A percentile compares a stretch with the other conserved stretches of the same genome.
These are phyloP conservation scores for Oceanodroma leucorhoa DNA, from an alignment of 2,797 vertebrate species.

Conservation along the genomic window DNA sequence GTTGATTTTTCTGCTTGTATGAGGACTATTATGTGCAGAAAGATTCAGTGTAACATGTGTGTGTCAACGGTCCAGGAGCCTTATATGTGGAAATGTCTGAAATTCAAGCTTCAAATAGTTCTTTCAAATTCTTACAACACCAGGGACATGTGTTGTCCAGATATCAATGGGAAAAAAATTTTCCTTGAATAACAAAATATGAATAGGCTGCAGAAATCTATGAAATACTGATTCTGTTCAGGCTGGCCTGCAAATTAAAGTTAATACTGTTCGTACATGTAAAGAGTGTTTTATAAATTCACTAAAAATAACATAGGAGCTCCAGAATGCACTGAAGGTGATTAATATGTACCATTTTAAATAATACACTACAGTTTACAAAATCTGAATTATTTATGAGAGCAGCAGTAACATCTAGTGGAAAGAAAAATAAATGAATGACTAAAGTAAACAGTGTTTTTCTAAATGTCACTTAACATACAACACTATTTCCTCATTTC, in stretches of 20 bases:
- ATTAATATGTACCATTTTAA: constrained; percentile 12
- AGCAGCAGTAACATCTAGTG: not conserved
- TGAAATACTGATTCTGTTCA: not conserved
- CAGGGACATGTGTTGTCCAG: not conserved
- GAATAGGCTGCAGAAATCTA: not conserved
- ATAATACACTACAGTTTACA: not conserved
- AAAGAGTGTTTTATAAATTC: not conserved
- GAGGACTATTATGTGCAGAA: not conserved
- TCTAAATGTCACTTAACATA: not conserved
- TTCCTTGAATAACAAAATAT: not conserved
- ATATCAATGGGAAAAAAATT: not conserved
- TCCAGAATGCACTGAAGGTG: not conserved
- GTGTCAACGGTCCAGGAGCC: rapidly evolving
- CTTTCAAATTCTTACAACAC: not conserved
- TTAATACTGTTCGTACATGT: not conserved
- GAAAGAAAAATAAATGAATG: not conserved
- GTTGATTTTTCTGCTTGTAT: not conserved
- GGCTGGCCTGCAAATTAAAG: not conserved
- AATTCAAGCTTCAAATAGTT: not conserved
- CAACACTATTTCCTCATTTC: not conserved
- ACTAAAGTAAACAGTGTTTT: not conserved
- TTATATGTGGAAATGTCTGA: not conserved
- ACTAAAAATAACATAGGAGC: not conserved
- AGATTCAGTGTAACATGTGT: not conserved
- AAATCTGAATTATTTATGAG: not conserved